Percentiles rank a stretch among this genome's conserved stretches.
phyloP scores from a whole-genome alignment of 2,113 vertebrate genomes.

The Antechinus stuartii region DNA sequence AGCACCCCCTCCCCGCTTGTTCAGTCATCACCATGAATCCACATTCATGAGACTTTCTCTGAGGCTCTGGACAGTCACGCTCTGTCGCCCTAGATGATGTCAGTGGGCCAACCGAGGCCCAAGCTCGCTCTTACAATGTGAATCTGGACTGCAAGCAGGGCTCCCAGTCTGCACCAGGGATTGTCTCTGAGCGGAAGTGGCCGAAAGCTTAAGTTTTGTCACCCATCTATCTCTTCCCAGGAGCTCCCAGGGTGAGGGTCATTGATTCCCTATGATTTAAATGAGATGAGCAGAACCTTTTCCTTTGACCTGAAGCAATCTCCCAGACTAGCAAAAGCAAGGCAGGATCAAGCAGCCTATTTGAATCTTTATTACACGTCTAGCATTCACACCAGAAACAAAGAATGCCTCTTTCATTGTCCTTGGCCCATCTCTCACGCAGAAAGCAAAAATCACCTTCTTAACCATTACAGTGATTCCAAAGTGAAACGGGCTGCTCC shows the following conservation, averaged over 20 bases:
- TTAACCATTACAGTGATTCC: background rate
- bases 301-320: background rate
- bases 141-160: background rate
- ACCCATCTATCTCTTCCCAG: background rate
- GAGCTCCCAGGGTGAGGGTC: too few relatives aligned
- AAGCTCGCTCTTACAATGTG: background rate
- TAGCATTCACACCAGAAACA: background rate
- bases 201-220: background rate
- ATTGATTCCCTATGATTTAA: background rate
- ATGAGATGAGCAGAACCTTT: background rate
- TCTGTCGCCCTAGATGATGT: background rate
- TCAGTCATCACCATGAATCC: background rate
- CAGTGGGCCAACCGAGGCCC: background rate
- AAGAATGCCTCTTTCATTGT: too few relatives aligned
- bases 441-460: background rate
- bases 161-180: background rate
- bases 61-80: background rate
- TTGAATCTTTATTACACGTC: background rate
- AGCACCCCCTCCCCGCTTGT: background rate
- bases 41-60: background rate
- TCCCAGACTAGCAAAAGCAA: background rate
- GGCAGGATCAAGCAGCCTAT: background rate
- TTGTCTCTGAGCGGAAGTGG: rapidly evolving
- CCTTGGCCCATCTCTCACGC: background rate
- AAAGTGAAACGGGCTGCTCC: background rate